phyloP scores from a whole-genome alignment of 92 coral and sea anemone species.

The Zoanthus sansibaricus region DNA sequence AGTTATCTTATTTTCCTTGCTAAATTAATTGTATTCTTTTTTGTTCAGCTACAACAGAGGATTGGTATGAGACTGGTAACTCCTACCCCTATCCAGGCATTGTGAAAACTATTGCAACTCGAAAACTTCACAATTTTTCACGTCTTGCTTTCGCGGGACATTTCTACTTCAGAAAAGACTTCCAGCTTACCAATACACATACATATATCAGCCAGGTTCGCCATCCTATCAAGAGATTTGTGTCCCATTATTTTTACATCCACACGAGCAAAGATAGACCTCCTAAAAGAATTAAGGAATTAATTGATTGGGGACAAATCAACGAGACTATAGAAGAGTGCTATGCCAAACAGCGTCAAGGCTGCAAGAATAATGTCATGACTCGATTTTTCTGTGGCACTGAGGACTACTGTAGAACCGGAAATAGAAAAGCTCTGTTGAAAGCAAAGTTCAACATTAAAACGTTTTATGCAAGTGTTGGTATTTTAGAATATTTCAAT shows the following conservation, averaged over 20 bases:
- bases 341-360: constrained; percentile 64
- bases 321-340: constrained; percentile 66
- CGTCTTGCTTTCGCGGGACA: constrained; percentile 60
- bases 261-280: constrained; percentile 57
- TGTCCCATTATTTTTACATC: constrained; percentile 75
- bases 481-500: constrained; percentile 3
- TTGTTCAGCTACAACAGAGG: constrained; percentile 24
- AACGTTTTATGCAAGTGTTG: constrained; percentile 28
- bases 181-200: constrained; percentile 46
- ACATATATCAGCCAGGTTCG: constrained; percentile 74
- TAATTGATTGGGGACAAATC: constrained; percentile 62
- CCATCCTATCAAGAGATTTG: constrained; percentile 66
- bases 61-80: constrained; percentile 58
- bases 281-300: constrained; percentile 24
- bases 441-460: constrained; percentile 51
- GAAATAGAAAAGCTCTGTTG: constrained; percentile 53
- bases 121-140: not conserved
- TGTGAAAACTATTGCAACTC: constrained; percentile 28
- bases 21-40: not conserved
- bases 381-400: constrained; percentile 82
- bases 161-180: constrained; percentile 70
- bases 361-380: constrained; percentile 69
- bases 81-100: constrained; percentile 52
- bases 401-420: constrained; percentile 60
- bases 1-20: not conserved